These are phyloP conservation scores for Cynopterus brachyotis DNA, from an alignment of 2,113 vertebrate genomes.

Conservation along the genomic window DNA sequence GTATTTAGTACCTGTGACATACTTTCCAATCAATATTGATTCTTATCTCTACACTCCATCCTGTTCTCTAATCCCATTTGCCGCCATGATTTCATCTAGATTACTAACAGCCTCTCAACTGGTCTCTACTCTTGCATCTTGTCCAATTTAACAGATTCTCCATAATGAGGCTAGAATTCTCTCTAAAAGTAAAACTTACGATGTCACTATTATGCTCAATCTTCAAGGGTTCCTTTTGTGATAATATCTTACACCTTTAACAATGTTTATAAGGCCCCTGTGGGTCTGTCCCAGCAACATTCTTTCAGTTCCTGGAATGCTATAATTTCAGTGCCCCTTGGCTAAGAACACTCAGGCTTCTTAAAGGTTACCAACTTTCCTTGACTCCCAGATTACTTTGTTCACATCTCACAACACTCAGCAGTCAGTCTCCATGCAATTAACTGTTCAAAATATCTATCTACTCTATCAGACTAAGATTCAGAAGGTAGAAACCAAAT, in stretches of 20 bases:
- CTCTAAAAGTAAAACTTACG: background rate
- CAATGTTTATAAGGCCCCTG: background rate
- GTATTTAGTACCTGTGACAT: background rate
- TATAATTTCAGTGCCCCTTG: background rate
- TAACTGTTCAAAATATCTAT: background rate
- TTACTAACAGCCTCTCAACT: background rate
- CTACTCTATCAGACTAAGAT: background rate
- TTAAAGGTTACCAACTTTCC: background rate
- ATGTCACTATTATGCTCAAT: background rate
- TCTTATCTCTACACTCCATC: background rate
- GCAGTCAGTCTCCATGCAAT: background rate
- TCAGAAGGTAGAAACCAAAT: background rate
- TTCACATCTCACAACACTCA: background rate
- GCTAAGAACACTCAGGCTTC: background rate
- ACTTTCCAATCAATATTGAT: background rate
- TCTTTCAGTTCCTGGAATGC: background rate
- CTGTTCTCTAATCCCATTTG: background rate
- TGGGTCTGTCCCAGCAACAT: background rate
- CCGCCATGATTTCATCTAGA: background rate
- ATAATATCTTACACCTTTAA: background rate
- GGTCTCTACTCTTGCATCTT: background rate
- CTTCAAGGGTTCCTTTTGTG: background rate
- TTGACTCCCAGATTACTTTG: background rate
- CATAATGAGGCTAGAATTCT: background rate
- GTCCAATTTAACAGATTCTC: background rate